These are phyloP conservation scores for Leistus spinibarbis DNA, from an alignment of 2,888 invertebrate genomes.

Conservation along the genomic window DNA sequence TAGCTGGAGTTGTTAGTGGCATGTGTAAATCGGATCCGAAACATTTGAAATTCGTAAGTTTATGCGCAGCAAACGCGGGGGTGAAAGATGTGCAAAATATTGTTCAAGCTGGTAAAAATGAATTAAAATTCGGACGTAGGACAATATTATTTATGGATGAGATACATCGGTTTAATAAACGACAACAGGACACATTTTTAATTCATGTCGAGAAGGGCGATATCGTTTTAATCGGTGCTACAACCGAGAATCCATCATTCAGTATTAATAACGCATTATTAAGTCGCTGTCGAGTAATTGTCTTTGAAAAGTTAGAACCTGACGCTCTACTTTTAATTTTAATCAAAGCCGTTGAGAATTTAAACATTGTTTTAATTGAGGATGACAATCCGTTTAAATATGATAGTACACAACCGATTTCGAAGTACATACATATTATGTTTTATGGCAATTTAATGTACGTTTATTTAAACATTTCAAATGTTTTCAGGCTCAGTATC, in stretches of 20 bases:
- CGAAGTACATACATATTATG: slow-evolving; percentile 33
- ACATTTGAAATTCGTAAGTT: slow-evolving; percentile 69
- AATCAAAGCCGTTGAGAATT: slow-evolving; percentile 60
- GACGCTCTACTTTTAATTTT: slow-evolving; percentile 68
- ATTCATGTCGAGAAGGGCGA: slow-evolving; percentile 82
- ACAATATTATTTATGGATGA: slow-evolving; percentile 87
- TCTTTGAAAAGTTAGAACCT: slow-evolving; percentile 70
- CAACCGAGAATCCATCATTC: slow-evolving; percentile 89
- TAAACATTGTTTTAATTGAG: slow-evolving; percentile 51
- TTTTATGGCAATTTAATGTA: neutral
- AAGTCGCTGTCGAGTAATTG: slow-evolving; percentile 78
- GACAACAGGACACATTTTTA: slow-evolving; percentile 81
- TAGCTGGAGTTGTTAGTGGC: slow-evolving; percentile 74
- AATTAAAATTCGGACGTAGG: slow-evolving; percentile 68
- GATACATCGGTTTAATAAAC: slow-evolving; percentile 85
- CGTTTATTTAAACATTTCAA: neutral
- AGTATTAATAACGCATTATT: slow-evolving; percentile 79
- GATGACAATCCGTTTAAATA: slow-evolving; percentile 26
- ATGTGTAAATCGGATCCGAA: slow-evolving; percentile 66
- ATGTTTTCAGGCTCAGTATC: slow-evolving; percentile 51
- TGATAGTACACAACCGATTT: slow-evolving; percentile 16
- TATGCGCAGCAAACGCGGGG: slow-evolving; percentile 78
- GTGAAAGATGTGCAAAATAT: slow-evolving; percentile 79
- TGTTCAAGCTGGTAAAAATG: slow-evolving; percentile 73
- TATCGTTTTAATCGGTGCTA: slow-evolving; percentile 79